Percentiles rank a stretch among this genome's conserved stretches.
phyloP scores from a whole-genome alignment of 2,113 vertebrate genomes.

The human (Homo sapiens) region GRCh38 chr1:241789001-241789500 shows the following conservation, averaged over 20 bases:
- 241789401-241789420: too few relatives aligned
- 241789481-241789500: too few relatives aligned
- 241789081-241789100: background rate
- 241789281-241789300: background rate
- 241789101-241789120: background rate
- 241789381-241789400: too few relatives aligned
- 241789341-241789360: too few relatives aligned
- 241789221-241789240: background rate
- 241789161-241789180: background rate
- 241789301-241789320: background rate
- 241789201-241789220: background rate
- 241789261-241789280: background rate
- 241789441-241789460: too few relatives aligned
- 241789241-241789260: background rate
- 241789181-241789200: background rate
- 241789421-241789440: too few relatives aligned
- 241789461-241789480: too few relatives aligned
- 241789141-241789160: background rate
- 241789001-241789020: background rate
- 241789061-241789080: background rate
- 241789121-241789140: background rate
- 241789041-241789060: background rate
- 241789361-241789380: too few relatives aligned
- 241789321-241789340: background rate
- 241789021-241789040: background rate